Evolutionary conservation across 2,888 invertebrate genomes (phyloP).

Genomic region (Ophioninae sp.): DNA sequence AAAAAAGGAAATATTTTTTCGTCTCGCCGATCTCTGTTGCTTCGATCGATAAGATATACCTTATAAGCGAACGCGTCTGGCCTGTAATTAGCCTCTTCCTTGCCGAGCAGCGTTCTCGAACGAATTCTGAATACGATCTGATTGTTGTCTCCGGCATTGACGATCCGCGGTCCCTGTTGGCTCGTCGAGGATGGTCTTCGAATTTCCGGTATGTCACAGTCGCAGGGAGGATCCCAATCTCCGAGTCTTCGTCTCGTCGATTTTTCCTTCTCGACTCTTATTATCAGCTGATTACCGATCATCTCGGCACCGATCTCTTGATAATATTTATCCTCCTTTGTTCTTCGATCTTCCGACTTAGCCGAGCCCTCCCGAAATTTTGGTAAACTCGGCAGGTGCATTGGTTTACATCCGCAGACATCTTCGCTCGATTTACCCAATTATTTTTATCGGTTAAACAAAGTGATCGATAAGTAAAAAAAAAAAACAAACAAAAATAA

Average conservation of each 20-base stretch:
- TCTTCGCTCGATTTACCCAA: conserved; percentile 25
- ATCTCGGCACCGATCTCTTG: conserved; percentile 87
- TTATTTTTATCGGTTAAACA: background rate
- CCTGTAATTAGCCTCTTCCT: conserved; percentile 65
- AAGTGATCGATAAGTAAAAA: too few species aligned
- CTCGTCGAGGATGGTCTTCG: conserved; percentile 71
- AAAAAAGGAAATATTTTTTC: too few species aligned
- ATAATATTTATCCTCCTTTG: conserved; percentile 80
- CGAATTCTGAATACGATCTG: conserved; percentile 75
- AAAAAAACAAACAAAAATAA: too few species aligned
- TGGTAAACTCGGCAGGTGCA: conserved; percentile 18
- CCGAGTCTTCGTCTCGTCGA: conserved; percentile 61
- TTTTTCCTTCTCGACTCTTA: conserved; percentile 84
- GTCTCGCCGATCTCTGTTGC: too few species aligned
- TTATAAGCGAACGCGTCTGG: conserved; percentile 73
- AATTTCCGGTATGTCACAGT: conserved; percentile 75
- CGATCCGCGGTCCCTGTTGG: conserved; percentile 74
- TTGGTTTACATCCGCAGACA: conserved; percentile 58
- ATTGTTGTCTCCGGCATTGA: conserved; percentile 74
- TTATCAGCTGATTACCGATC: conserved; percentile 86
- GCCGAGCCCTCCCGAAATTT: conserved; percentile 2
- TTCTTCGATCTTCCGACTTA: background rate
- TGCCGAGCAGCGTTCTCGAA: conserved; percentile 66
- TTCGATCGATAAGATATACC: conserved; percentile 52
- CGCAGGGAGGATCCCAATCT: conserved; percentile 76